A percentile compares a stretch with the other conserved stretches of the same genome.
Evolutionary conservation across 2,888 invertebrate species (phyloP).

Genomic region (Gasteruption jaculator): DNA sequence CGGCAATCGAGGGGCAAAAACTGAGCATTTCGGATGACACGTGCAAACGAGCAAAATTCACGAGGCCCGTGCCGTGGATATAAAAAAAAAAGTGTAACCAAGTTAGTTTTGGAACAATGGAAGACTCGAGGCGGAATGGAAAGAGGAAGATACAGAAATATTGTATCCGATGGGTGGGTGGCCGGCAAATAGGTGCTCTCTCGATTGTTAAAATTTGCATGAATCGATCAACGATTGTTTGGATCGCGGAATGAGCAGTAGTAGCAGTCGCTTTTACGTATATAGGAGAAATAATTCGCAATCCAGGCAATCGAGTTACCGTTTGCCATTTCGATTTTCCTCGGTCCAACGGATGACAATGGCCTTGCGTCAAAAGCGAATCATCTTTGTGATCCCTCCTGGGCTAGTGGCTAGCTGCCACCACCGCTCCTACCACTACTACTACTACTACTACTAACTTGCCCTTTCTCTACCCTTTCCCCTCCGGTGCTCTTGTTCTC

Average conservation of each 20-base stretch:
- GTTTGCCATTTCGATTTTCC: conserved; percentile 49
- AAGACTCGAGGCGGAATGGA: conserved; percentile 35
- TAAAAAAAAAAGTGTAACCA: conserved; percentile 26
- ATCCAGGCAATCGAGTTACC: conserved; percentile 47
- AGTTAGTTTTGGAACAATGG: conserved; percentile 40
- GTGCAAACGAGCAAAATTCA: conserved; percentile 23
- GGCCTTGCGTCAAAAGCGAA: conserved; percentile 40
- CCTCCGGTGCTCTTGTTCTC: too few relatives aligned
- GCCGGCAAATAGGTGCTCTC: too few relatives aligned
- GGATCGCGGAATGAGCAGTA: conserved; percentile 38
- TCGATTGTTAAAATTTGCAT: conserved; percentile 49
- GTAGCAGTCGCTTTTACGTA: too few relatives aligned
- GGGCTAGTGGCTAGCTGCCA: conserved; percentile 27
- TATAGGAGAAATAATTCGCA: conserved; percentile 46
- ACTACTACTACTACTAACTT: too few relatives aligned
- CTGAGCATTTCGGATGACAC: background rate
- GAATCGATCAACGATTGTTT: conserved; percentile 50
- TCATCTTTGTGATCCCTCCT: conserved; percentile 42
- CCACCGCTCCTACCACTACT: too few relatives aligned
- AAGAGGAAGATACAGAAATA: conserved; percentile 17
- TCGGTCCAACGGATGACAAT: conserved; percentile 47
- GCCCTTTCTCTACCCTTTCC: too few relatives aligned
- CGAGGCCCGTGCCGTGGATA: conserved; percentile 23
- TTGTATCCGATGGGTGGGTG: conserved; percentile 17
- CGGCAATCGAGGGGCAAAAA: background rate